Conservation (phyloP, 1,140 invertebrate species). For the Alviniconcha marisindica region DNA sequence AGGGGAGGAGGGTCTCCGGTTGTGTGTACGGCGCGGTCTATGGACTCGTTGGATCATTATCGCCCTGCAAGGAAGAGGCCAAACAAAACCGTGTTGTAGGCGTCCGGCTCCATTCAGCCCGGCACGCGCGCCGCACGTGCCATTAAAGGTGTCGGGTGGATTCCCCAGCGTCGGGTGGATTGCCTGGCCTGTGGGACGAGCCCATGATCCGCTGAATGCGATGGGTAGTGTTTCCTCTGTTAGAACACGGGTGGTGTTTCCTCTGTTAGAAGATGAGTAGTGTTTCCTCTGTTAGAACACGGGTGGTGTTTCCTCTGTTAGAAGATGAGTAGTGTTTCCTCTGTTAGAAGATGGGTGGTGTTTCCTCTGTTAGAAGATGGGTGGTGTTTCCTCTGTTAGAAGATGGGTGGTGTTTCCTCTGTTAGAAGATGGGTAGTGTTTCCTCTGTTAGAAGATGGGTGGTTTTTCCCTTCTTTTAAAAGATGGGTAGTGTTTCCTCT, state of each 20-base stretch:
- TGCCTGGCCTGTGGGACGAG: not conserved
- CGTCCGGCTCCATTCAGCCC: not conserved
- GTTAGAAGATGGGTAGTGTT: too few relatives aligned
- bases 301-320: too few relatives aligned
- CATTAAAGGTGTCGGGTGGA: slow-evolving; percentile 24
- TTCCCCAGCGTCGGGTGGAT: slow-evolving; percentile 24
- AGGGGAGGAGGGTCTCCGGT: too few relatives aligned
- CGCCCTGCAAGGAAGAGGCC: not conserved
- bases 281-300: not conserved
- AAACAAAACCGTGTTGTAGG: not conserved
- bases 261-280: too few relatives aligned
- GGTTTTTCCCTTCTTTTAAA: too few relatives aligned
- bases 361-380: too few relatives aligned
- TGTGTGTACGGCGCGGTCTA: too few relatives aligned
- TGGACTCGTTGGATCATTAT: slow-evolving; percentile 2
- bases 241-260: too few relatives aligned
- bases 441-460: too few relatives aligned
- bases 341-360: too few relatives aligned
- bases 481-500: too few relatives aligned
- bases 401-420: too few relatives aligned
- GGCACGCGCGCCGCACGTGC: slow-evolving; percentile 15
- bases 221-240: not conserved
- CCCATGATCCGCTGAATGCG: not conserved
- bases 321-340: not conserved
- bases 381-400: not conserved